A percentile compares a stretch with the other conserved stretches of the same genome.
phyloP scores from a whole-genome alignment of 2,113 vertebrate genomes.

The Pelecanoides urinatrix region DNA sequence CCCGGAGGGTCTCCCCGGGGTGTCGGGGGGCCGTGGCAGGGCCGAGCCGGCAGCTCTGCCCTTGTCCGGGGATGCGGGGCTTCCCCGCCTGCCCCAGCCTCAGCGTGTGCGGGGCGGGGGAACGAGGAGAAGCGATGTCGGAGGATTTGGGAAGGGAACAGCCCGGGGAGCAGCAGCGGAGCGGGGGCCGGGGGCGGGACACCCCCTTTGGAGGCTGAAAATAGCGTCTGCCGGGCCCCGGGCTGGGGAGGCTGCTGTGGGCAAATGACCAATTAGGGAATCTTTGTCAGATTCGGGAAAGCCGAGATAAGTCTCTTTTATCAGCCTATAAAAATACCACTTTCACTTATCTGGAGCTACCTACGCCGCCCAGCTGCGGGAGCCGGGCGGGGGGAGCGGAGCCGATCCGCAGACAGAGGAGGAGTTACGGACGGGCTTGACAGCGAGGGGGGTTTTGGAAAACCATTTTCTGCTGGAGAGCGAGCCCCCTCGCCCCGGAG shows the following conservation, averaged over 20 bases:
- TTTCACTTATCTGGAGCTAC: constrained; percentile 71
- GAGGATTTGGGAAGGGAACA: neutral
- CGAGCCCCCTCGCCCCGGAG: neutral
- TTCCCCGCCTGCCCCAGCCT: neutral
- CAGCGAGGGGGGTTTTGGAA: neutral
- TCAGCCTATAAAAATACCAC: constrained; percentile 79
- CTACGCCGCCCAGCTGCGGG: constrained; percentile 54
- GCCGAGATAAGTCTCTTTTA: constrained; percentile 73
- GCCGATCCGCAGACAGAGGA: neutral
- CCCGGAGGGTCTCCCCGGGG: neutral
- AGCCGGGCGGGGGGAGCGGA: neutral
- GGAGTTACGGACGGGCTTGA: neutral
- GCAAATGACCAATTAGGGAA: constrained; percentile 67
- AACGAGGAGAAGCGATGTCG: accelerated
- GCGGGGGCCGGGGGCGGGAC: neutral
- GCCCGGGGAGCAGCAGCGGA: neutral
- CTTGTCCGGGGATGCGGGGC: neutral
- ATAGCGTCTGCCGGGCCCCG: neutral
- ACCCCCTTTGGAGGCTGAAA: constrained; percentile 2
- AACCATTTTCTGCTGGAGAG: neutral
- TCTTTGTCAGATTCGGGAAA: constrained; percentile 57
- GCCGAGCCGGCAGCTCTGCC: neutral
- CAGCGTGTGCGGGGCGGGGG: accelerated
- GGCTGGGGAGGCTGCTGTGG: neutral
- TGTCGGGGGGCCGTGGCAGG: neutral